Conservation (phyloP, 2,888 invertebrate genomes). For the Aleiodes testaceus region DNA sequence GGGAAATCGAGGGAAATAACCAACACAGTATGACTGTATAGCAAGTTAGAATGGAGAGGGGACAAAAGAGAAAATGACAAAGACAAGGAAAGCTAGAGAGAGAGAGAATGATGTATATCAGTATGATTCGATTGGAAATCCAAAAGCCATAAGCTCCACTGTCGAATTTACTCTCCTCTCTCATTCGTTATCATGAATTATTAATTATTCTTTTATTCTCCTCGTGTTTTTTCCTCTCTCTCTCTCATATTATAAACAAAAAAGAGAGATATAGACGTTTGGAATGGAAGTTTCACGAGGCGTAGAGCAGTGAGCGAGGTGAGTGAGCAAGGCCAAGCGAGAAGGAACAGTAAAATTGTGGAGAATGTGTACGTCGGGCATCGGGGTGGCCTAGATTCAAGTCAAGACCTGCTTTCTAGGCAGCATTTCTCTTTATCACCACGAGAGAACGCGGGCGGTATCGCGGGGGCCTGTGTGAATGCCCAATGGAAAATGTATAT, state of each 20-base stretch:
- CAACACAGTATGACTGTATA: slow-evolving; percentile 24
- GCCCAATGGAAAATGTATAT: slow-evolving; percentile 28
- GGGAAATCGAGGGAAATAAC: slow-evolving; percentile 44
- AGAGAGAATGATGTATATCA: slow-evolving; percentile 47
- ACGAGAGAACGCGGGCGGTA: slow-evolving; percentile 53
- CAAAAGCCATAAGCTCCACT: slow-evolving; percentile 44
- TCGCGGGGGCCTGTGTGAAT: slow-evolving; percentile 30
- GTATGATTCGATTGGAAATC: slow-evolving; percentile 69
- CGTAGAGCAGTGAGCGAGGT: slow-evolving; percentile 39
- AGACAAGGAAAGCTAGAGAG: slow-evolving; percentile 48
- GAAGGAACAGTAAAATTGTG: slow-evolving; percentile 70
- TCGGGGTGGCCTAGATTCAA: slow-evolving; percentile 71
- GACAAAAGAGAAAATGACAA: slow-evolving; percentile 48
- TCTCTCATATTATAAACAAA: slow-evolving; percentile 15
- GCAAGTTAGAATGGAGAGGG: slow-evolving; percentile 64
- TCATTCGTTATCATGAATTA: slow-evolving; percentile 37
- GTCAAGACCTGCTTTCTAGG: slow-evolving; percentile 73
- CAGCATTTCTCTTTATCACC: slow-evolving; percentile 73
- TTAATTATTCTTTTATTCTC: neutral
- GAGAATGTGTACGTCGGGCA: slow-evolving; percentile 67
- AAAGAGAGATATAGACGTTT: slow-evolving; percentile 16
- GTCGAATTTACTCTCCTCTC: slow-evolving; percentile 8
- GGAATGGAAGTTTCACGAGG: slow-evolving; percentile 31
- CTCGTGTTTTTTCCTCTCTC: neutral
- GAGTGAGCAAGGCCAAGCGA: slow-evolving; percentile 62